Evolutionary conservation across 2,888 invertebrate genomes (phyloP).

Genomic region (Cantharis flavilabris): DNA sequence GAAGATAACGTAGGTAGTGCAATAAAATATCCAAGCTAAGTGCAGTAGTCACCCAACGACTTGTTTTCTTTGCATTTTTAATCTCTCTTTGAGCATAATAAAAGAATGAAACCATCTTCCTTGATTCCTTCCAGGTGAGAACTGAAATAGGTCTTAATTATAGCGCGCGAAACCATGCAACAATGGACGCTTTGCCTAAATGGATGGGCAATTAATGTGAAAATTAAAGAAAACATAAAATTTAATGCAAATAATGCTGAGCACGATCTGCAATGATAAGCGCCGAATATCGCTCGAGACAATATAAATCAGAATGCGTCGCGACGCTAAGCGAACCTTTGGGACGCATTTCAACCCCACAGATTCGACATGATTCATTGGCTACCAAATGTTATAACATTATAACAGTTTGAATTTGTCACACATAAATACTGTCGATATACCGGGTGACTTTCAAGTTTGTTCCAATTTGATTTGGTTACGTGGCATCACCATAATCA

Average conservation of each 20-base stretch:
- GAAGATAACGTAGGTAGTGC: background rate
- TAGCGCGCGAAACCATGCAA: background rate
- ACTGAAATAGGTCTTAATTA: background rate
- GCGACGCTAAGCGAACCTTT: constrained; percentile 43
- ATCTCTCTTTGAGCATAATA: background rate
- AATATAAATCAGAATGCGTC: constrained; percentile 39
- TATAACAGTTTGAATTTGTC: constrained; percentile 39
- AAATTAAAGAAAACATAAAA: background rate
- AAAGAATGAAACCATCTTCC: background rate
- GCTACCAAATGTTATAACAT: constrained; percentile 44
- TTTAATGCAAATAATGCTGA: constrained; percentile 24
- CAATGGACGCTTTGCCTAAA: background rate
- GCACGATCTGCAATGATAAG: constrained; percentile 35
- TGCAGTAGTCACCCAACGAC: background rate
- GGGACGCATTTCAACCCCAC: constrained; percentile 40
- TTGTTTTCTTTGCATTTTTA: background rate
- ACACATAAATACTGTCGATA: constrained; percentile 7
- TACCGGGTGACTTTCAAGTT: background rate
- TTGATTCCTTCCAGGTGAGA: background rate
- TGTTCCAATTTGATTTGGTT: background rate
- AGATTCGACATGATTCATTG: constrained; percentile 45
- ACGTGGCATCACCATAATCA: background rate
- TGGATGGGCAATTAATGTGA: background rate
- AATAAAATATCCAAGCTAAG: background rate
- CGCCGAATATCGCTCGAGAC: constrained; percentile 28